Evolutionary conservation across 2,113 vertebrate species (phyloP).

Genomic region (Zosterops pallidus): DNA sequence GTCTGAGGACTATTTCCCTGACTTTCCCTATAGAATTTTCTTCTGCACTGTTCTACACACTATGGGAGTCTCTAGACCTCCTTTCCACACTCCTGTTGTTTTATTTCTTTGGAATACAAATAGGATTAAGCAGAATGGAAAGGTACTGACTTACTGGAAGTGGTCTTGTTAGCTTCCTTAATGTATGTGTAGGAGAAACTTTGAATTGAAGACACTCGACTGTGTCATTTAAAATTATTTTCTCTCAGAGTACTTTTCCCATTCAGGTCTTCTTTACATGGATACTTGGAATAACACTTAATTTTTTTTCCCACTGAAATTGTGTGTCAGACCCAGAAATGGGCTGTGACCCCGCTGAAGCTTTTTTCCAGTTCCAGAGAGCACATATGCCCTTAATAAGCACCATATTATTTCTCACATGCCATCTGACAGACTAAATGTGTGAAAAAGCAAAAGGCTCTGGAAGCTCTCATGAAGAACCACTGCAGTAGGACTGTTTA

Average conservation of each 20-base stretch:
- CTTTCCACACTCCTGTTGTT: background rate
- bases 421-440: background rate
- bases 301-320: background rate
- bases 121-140: background rate
- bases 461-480: background rate
- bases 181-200: background rate
- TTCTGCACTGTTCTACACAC: background rate
- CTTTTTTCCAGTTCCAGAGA: constrained; percentile 8
- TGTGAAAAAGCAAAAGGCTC: background rate
- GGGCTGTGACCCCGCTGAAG: background rate
- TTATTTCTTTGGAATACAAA: background rate
- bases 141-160: background rate
- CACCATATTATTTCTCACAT: background rate
- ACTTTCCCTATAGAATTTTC: background rate
- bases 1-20: background rate
- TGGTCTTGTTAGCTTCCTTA: background rate
- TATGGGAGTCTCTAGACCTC: background rate
- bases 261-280: background rate
- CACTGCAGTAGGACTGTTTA: background rate
- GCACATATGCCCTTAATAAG: background rate
- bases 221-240: background rate
- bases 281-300: background rate
- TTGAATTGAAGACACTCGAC: background rate
- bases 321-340: background rate
- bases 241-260: background rate